Evolutionary conservation across 2,888 invertebrate genomes (phyloP).

Genomic region (Drosophila suboccidentalis): DNA sequence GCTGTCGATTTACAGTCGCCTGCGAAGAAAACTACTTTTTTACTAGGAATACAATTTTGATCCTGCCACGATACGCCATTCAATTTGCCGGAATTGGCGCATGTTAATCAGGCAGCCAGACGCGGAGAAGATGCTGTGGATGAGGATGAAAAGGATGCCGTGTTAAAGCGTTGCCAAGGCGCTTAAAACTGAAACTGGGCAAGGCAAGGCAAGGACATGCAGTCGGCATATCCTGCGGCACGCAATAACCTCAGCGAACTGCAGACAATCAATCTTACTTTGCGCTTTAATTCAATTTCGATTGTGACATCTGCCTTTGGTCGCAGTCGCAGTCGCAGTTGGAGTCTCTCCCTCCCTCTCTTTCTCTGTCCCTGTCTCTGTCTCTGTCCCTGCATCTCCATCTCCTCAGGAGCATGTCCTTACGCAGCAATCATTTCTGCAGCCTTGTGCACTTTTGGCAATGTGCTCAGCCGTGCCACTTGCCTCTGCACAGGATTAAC

Average conservation of each 20-base stretch:
- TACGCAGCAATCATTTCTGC: conserved; percentile 40
- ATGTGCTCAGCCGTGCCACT: conserved; percentile 79
- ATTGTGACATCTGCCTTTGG: conserved; percentile 85
- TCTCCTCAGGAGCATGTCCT: conserved; percentile 33
- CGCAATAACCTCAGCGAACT: conserved; percentile 80
- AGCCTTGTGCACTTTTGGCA: conserved; percentile 72
- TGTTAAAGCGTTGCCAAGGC: conserved; percentile 52
- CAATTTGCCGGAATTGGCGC: conserved; percentile 80
- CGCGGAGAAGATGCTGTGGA: conserved; percentile 11
- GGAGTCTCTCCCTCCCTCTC: not conserved
- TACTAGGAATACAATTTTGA: conserved; percentile 46
- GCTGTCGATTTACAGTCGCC: conserved; percentile 25
- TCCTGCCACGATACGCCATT: conserved; percentile 55
- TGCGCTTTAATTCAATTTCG: conserved; percentile 86
- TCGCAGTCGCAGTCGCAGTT: conserved; percentile 37
- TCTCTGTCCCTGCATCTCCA: conserved; percentile 1
- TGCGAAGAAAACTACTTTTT: conserved; percentile 54
- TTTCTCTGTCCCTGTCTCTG: not conserved
- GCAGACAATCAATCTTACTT: conserved; percentile 85
- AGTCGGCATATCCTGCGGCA: conserved; percentile 57
- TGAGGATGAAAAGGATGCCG: conserved; percentile 22
- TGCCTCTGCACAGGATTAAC: conserved; percentile 72
- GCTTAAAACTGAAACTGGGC: conserved; percentile 17
- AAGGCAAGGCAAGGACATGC: conserved; percentile 9
- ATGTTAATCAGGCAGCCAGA: conserved; percentile 69